Base-by-base conservation (phyloP, 1,140 invertebrate genomes). In the Theocolax elegans region DNA sequence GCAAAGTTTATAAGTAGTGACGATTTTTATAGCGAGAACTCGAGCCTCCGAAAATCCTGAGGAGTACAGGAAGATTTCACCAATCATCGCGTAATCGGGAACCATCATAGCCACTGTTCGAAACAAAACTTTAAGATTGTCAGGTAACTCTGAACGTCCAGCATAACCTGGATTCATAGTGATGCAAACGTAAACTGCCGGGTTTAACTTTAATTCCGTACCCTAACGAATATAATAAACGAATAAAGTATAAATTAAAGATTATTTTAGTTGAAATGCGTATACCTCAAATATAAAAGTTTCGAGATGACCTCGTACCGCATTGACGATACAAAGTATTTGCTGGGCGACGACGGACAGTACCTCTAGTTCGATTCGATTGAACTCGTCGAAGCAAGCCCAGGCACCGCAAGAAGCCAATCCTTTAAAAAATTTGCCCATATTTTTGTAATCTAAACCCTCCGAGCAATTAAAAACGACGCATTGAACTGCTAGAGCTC, bases 381-480 rank as follows among this genome's bases (percentile, higher is more conserved):
- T 97, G 80, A 98, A 97, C 84, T 97, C 96, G 77, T 98, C 96
- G 77, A 98, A 97, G 80, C 96, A 97, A 0, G 93, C 94, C 95
- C 95, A 97, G 0, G 95, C 94, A 0, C 96, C 96, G 79, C 88
- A 93, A 6, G 94, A 92, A 8, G 95, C 94, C 3, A 97, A 80
- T 21, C 95, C 95, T 83, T 93, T 94, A 76, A 95, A 94, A 84
- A 93, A 94, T 84, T 96, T 97, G 25, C 95, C 94, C 90, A 98
- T 94, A 31, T 94, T 94, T 78, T 96, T 95, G 80, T 95, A 97
- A 82, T 97, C 95, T 49, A 97, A 83, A n/a, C 94, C 94, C 79
- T 97, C 94, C 0, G 95, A 97, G 77, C 95, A 97, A 82, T 97
- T 97, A 83, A 97, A 97, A 0, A 97, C 95, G 1, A 97, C 93